Evolutionary conservation across 2,113 vertebrate species (phyloP).

Genomic region (Xiphophorus maculatus): DNA sequence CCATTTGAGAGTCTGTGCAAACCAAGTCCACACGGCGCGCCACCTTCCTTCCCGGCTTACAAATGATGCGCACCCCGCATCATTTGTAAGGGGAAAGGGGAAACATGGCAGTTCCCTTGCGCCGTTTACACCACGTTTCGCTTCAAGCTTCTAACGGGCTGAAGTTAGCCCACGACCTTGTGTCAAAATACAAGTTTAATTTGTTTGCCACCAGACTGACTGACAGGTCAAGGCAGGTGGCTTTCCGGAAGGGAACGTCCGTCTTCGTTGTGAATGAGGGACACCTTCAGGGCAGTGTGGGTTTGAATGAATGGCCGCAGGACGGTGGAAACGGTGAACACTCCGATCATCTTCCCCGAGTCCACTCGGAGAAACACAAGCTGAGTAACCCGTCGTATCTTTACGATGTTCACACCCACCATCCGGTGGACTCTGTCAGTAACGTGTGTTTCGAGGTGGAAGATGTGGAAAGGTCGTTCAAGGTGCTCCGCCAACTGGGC

Average conservation of each 20-base stretch:
- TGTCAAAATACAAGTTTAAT: constrained; percentile 83
- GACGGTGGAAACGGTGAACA: neutral
- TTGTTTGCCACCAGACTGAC: constrained; percentile 82
- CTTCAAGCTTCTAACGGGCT: constrained; percentile 84
- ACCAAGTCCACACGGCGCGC: no score
- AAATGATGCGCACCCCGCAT: constrained; percentile 34
- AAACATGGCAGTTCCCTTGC: constrained; percentile 84
- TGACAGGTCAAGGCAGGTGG: constrained; percentile 80
- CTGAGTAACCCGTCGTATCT: constrained; percentile 29
- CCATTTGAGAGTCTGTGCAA: no score
- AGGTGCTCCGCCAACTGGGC: constrained; percentile 74
- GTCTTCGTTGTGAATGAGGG: constrained; percentile 88
- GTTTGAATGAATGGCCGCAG: constrained; percentile 25
- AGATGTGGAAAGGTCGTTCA: constrained; percentile 76
- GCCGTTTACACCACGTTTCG: constrained; percentile 86
- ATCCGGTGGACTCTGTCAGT: constrained; percentile 84
- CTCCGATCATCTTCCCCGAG: neutral
- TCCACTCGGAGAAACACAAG: neutral
- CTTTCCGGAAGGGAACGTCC: constrained; percentile 80
- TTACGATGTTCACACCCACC: constrained; percentile 77
- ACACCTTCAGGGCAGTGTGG: neutral
- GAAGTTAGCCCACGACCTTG: constrained; percentile 80
- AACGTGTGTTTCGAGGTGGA: constrained; percentile 93
- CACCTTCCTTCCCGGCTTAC: neutral
- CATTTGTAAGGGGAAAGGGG: constrained; percentile 30